Base-by-base conservation (phyloP, 2,113 vertebrate species). In the Halcyon senegalensis region DNA sequence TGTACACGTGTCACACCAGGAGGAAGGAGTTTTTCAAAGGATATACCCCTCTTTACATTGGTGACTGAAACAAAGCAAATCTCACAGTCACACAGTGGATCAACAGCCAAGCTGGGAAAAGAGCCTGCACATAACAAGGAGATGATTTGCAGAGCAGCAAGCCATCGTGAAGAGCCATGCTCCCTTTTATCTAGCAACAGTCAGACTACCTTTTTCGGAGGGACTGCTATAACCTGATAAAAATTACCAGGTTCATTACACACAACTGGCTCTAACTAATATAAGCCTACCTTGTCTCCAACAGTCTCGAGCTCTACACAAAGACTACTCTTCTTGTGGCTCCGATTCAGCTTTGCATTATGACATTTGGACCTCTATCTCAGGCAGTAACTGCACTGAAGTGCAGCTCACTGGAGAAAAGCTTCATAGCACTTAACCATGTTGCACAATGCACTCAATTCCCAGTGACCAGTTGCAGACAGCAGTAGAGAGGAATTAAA, bases 1-100 rank as follows among this genome's bases (percentile, higher is more conserved):
- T 0, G 0, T 4, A 17, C 1, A 5, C 0, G 0, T 30, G 21
- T 43, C 37, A 60, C 28, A 39, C 60, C 39, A 41, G 14, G 24
- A 77, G 17, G 10, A 82, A 24, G 30, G 50, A 81, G 13, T 31
- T 43, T 44, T 51, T 39, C 39, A 46, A 41, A 90, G 39, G 12
- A 20, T 37, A 84, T 20, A n/a, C 13, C 18, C 21, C 64, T 62
- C 66, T 89, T 84, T 19, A 74, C 53, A 33, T 0, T 1, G 2
- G 19, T 55, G 43, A 74, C 41, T 24, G 44, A 63, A 76, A 82
- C 23, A 58, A n/a, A 78, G 19, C 18, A 66, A 66, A 69, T 33
- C 43, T 84, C 72, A 62, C 17, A 58, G 53, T 25, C 74, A 50
- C n/a, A 46, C 8, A 21, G 21, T 1, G 4, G 21, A 76, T 37